Percentiles rank a stretch among this genome's conserved stretches.
Evolutionary conservation across 2,888 invertebrate species (phyloP).

Genomic region (Phoenoteleia sp.): DNA sequence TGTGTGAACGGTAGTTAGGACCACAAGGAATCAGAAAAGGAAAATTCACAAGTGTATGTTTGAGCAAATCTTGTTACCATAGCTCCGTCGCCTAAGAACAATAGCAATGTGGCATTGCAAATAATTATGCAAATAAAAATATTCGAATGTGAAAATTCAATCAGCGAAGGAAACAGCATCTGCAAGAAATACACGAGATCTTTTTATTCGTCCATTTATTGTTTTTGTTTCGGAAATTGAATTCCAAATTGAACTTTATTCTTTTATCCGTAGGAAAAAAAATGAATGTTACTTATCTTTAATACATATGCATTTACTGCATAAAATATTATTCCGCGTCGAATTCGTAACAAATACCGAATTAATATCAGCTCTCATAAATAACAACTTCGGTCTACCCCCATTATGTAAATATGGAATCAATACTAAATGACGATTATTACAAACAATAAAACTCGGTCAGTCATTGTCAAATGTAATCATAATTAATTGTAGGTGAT

Average conservation of each 20-base stretch:
- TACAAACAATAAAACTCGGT: constrained; percentile 16
- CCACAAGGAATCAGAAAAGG: constrained; percentile 22
- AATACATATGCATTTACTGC: constrained; percentile 2
- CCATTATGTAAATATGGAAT: constrained; percentile 2
- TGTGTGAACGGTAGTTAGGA: no score
- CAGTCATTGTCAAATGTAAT: neutral
- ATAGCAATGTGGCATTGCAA: no score
- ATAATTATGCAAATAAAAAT: constrained; percentile 17
- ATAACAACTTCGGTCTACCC: neutral
- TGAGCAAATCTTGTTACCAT: no score
- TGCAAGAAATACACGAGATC: neutral
- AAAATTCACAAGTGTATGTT: no score
- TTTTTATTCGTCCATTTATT: constrained; percentile 3
- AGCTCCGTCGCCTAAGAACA: no score
- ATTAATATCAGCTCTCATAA: constrained; percentile 39
- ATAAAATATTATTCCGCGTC: constrained; percentile 38
- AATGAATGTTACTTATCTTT: neutral
- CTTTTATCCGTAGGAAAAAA: constrained; percentile 8
- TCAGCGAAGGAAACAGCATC: no score
- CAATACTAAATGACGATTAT: constrained; percentile 36
- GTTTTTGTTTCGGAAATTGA: constrained; percentile 42
- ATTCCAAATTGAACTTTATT: constrained; percentile 17
- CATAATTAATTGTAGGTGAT: neutral
- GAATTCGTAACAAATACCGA: constrained; percentile 34
- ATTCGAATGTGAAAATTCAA: no score